phyloP scores from a whole-genome alignment of 1,140 invertebrate genomes.

The Rhyzopertha dominica region DNA sequence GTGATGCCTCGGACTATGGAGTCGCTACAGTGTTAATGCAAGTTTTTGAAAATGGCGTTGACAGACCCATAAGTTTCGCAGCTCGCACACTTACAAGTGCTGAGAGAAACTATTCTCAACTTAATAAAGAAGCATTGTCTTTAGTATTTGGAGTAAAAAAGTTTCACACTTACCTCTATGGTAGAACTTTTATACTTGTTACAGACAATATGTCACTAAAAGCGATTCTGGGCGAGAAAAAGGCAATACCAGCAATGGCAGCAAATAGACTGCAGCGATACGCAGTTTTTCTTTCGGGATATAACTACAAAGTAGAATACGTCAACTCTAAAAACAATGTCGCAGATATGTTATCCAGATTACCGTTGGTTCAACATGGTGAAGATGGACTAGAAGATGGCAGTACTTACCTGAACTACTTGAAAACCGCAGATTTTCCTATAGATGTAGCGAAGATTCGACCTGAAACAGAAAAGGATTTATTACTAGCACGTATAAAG shows the following conservation, averaged over 20 bases:
- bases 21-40: conserved; percentile 15
- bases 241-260: conserved; percentile 6
- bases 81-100: conserved; percentile 19
- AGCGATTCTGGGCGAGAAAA: conserved; percentile 5
- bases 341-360: too few relatives aligned
- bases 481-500: too few relatives aligned
- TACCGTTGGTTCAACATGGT: too few relatives aligned
- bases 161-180: conserved; percentile 42
- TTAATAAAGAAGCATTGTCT: conserved; percentile 27
- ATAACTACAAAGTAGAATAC: too few relatives aligned
- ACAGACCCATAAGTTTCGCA: conserved; percentile 24
- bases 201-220: conserved; percentile 45
- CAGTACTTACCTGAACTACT: too few relatives aligned
- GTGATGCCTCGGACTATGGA: conserved; percentile 12
- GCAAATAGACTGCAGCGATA: too few relatives aligned
- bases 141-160: conserved; percentile 23
- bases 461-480: too few relatives aligned
- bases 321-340: too few relatives aligned
- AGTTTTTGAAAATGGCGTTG: conserved; percentile 13
- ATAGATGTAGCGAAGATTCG: too few relatives aligned
- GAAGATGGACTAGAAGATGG: too few relatives aligned
- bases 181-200: conserved; percentile 44
- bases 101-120: conserved; percentile 24
- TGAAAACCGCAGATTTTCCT: too few relatives aligned
- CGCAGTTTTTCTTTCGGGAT: too few relatives aligned